These are phyloP conservation scores for Cheilosia impressa DNA, from an alignment of 2,888 invertebrate species.

Conservation along the genomic window DNA sequence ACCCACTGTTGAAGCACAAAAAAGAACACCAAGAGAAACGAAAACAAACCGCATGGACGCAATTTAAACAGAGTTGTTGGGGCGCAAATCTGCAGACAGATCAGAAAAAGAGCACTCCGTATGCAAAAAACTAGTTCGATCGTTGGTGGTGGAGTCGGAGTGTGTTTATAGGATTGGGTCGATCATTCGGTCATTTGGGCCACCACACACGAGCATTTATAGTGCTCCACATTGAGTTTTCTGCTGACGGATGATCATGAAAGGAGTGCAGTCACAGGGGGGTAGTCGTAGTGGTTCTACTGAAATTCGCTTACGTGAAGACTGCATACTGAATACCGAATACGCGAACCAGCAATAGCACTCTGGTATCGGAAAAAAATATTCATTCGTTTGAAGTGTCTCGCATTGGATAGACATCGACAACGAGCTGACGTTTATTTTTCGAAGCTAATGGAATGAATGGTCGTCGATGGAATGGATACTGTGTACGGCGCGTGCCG, in stretches of 20 bases:
- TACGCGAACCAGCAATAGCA: constrained; percentile 37
- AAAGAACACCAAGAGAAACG: constrained; percentile 2
- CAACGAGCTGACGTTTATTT: background rate
- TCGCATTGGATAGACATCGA: constrained; percentile 26
- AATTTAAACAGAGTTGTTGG: constrained; percentile 20
- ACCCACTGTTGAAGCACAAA: constrained; percentile 44
- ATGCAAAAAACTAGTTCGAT: constrained; percentile 59
- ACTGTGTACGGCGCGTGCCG: constrained; percentile 54
- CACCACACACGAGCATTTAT: constrained; percentile 14
- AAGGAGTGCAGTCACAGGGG: constrained; percentile 18
- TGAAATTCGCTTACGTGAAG: constrained; percentile 51
- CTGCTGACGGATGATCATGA: constrained; percentile 43
- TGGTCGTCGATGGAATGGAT: too few species aligned
- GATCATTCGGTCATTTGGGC: constrained; percentile 52
- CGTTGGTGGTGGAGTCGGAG: constrained; percentile 5
- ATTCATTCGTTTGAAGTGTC: constrained; percentile 39
- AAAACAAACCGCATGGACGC: background rate
- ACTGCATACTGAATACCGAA: background rate
- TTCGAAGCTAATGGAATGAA: constrained; percentile 40
- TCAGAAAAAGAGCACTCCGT: constrained; percentile 37
- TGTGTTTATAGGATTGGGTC: constrained; percentile 30
- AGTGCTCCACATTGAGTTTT: constrained; percentile 55
- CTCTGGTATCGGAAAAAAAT: constrained; percentile 38
- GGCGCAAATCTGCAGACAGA: constrained; percentile 62
- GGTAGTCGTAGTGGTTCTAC: background rate